Evolutionary conservation across 2,888 invertebrate species (phyloP), one percentile per base, ranked within the genome.

Genomic region (Hirtodrosophila confusa): DNA sequence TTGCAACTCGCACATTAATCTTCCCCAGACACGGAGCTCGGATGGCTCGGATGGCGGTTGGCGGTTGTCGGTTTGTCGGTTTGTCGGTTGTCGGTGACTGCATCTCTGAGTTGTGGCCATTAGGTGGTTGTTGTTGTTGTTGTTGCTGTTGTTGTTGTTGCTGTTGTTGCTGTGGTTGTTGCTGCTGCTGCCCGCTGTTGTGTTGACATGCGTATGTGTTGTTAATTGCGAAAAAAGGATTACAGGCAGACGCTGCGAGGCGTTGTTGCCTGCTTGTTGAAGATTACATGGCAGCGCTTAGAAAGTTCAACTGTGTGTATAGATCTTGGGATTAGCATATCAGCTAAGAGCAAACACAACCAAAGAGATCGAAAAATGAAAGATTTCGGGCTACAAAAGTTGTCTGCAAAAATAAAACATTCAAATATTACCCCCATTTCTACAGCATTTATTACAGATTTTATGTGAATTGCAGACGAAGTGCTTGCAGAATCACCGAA

Each of bases 1-100:
- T 27, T 82, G 82, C 82, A 80, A 83, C 87, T 80, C 49, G 86
- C 79, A 87, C 89, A 89, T 89, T 89, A 89, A 89, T 89, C 88
- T 89, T 89, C 69, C 50, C 78, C 82, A 74, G 87, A 69, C 76
- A 84, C 69, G 69, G 67, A 69, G 57, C 68, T 67, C 48, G 61
- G 54, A 47, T 76, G 68, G 71, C 63, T 53, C 55, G 54, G 37
- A 50, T 54, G 43, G 51, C 63, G 44, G 49, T 39, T 47, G 5
- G 29, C 39, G 12, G 31, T 41, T 12, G 24, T 41, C 49, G 31
- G 31, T 31, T 31, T 31, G 50, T 48, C 39, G 50, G 51, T 44
- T 31, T 58, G 60, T 29, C 36, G 29, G 48, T 56, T 36, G 50
- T 7, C 50, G 57, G 60, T 54, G 65, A 51, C 58, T 77, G 67